phyloP scores from a whole-genome alignment of 1,140 invertebrate genomes.

The Orchesella cincta region DNA sequence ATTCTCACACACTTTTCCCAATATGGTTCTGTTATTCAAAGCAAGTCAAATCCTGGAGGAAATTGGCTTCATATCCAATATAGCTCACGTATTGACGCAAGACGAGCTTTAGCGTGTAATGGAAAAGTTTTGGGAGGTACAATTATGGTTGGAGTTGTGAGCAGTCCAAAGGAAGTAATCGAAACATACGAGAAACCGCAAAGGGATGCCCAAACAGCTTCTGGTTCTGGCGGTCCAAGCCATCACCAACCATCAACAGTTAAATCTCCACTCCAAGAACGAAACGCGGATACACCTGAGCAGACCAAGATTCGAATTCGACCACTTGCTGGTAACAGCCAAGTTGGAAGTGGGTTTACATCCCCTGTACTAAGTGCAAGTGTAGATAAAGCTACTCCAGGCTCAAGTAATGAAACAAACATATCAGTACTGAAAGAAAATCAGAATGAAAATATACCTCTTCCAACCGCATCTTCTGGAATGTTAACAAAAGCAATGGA shows the following conservation, averaged over 20 bases:
- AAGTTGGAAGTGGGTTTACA: not conserved
- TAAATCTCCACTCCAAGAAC: not conserved
- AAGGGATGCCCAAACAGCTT: not conserved
- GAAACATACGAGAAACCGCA: slow-evolving; percentile 9
- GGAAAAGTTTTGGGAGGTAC: slow-evolving; percentile 20
- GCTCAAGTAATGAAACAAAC: not conserved
- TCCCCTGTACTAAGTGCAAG: not conserved
- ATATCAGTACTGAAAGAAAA: not conserved
- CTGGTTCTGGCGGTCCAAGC: not conserved
- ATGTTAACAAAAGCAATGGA: slow-evolving; percentile 30
- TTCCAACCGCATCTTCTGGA: slow-evolving; percentile 21
- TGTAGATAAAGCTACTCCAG: not conserved
- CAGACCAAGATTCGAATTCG: not conserved
- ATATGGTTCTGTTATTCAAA: slow-evolving; percentile 11
- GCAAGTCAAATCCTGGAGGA: slow-evolving; percentile 7
- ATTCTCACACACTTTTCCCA: slow-evolving; percentile 20
- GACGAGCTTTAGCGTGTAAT: slow-evolving; percentile 11
- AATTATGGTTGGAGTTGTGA: slow-evolving; percentile 27
- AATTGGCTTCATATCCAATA: slow-evolving; percentile 28
- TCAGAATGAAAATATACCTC: slow-evolving; percentile 17
- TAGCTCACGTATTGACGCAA: not conserved
- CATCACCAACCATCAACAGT: not conserved
- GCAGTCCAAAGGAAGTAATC: slow-evolving; percentile 17
- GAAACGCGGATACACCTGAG: not conserved
- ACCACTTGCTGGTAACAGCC: not conserved